phyloP scores from a whole-genome alignment of 2,113 vertebrate species.

The Perca fluviatilis region DNA sequence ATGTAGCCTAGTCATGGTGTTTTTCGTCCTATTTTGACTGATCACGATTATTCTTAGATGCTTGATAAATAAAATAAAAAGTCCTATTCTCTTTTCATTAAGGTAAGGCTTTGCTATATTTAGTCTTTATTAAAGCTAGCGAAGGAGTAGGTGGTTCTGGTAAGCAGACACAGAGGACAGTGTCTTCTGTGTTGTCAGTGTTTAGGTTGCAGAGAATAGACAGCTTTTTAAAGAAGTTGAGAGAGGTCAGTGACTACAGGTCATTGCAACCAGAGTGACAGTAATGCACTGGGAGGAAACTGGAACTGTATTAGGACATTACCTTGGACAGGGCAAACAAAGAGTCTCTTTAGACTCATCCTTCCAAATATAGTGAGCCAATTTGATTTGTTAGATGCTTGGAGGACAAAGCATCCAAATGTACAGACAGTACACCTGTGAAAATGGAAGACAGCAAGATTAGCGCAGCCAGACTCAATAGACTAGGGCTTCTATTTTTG shows the following conservation, averaged over 20 bases:
- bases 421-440: conserved; percentile 51
- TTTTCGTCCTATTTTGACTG: conserved; percentile 12
- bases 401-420: conserved; percentile 51
- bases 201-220: conserved; percentile 15
- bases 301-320: conserved; percentile 1
- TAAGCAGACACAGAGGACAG: neutral
- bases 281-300: neutral
- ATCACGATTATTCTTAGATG: neutral
- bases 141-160: conserved; percentile 1
- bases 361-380: conserved; percentile 22
- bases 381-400: conserved; percentile 21
- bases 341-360: conserved; percentile 13
- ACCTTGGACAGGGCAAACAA: conserved; percentile 32
- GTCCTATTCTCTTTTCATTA: conserved; percentile 10
- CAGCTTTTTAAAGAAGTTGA: neutral
- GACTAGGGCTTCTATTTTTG: conserved; percentile 46
- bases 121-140: neutral
- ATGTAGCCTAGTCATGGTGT: neutral
- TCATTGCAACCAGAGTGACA: conserved; percentile 12
- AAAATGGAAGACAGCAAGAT: conserved; percentile 43
- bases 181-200: neutral
- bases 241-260: conserved; percentile 1
- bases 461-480: conserved; percentile 29
- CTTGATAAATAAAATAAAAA: neutral
- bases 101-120: neutral